Base-by-base conservation (phyloP, 2,797 vertebrate genomes). In the Argya squamiceps region DNA sequence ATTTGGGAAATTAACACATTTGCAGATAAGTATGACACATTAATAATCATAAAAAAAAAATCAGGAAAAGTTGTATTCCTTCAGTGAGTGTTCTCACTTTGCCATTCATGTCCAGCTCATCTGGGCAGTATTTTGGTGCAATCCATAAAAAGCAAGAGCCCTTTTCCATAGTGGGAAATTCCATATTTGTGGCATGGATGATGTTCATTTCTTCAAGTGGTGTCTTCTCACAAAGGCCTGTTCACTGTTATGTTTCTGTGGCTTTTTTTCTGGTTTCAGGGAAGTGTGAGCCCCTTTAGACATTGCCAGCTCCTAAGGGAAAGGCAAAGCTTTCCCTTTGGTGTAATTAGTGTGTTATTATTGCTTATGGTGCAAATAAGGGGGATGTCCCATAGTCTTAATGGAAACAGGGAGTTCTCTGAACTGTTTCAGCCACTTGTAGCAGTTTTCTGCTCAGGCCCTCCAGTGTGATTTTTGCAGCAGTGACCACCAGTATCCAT, bases 361-460 rank as follows among this genome's bases (percentile, higher is more conserved):
- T 36, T 67, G 10, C 32, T 55, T 39, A 36, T 37, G 23, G 10
- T 60, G 13, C 7, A 41, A 59, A 30, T 34, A 43, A 83, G 30
- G 17, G 39, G 1, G 0, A 2, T 43, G 17, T 49, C 36, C 23
- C 10, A 3, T 11, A 55, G 9, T 41, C 7, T 64, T 17, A 19
- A 0, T 30, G 17, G 43, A 59, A 88, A 15, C 8, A 46, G 52
- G 10, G 26, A 52, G 11, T 49, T 53, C 41, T 87, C 27, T 52
- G 52, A 43, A 26, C 24, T n/a, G 24, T 64, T 89, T 82, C 36
- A 17, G 15, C 1, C 21, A 6, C 27, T 70, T 55, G 7, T 3
- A 74, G 32, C 7, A 32, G 12, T 78, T 70, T 89, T 46, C 21
- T 62, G 20, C 47, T 68, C n/a, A 22, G 70, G 21, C 30, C 19